Conservation (phyloP, 2,113 vertebrate genomes). For the Psilopsiagon aurifrons region DNA sequence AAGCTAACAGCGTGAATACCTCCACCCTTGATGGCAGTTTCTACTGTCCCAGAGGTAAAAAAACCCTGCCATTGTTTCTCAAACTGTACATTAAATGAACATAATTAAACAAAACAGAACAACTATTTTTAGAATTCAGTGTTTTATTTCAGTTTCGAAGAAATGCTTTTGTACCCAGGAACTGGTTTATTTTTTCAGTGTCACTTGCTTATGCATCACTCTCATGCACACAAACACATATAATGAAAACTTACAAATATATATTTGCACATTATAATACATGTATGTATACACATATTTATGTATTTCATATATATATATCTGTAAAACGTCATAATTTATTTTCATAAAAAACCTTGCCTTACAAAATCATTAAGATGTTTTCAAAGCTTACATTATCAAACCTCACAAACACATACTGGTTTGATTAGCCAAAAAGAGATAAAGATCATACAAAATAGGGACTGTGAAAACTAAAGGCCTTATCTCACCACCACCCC, state of each 20-base stretch:
- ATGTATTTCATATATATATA: background rate
- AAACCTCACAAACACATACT: background rate
- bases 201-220: background rate
- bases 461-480: background rate
- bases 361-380: background rate
- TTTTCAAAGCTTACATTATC: background rate
- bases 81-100: background rate
- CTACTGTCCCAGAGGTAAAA: background rate
- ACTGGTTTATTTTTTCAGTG: background rate
- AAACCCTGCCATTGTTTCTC: background rate
- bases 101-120: slow-evolving; percentile 2
- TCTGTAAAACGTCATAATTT: background rate
- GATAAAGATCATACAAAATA: background rate
- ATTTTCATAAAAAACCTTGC: background rate
- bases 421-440: background rate
- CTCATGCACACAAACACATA: background rate
- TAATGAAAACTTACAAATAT: background rate
- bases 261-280: background rate
- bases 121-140: background rate
- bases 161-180: background rate
- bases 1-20: slow-evolving; percentile 9
- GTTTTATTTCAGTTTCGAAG: background rate
- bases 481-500: background rate
- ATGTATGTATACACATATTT: background rate
- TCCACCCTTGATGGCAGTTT: background rate